Conservation (phyloP, 2,888 invertebrate species). For the Pseudolycoriella hygida region DNA sequence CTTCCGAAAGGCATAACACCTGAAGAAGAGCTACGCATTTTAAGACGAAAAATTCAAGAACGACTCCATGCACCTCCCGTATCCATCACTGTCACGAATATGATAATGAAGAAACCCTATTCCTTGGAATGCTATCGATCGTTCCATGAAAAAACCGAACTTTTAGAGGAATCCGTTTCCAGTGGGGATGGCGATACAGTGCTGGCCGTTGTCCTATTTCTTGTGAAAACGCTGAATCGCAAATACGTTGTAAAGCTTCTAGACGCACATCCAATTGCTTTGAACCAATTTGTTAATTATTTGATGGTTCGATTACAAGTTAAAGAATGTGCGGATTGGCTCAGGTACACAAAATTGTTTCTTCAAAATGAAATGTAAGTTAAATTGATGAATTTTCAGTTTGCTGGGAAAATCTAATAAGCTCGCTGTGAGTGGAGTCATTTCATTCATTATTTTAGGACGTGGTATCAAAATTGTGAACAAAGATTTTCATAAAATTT, state of each 20-base stretch:
- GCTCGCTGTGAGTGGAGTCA: slow-evolving; percentile 40
- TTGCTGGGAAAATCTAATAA: slow-evolving; percentile 48
- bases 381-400: slow-evolving; percentile 27
- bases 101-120: slow-evolving; percentile 34
- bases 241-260: slow-evolving; percentile 52
- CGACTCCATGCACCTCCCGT: slow-evolving; percentile 19
- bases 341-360: slow-evolving; percentile 50
- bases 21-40: slow-evolving; percentile 26
- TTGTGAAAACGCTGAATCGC: slow-evolving; percentile 54
- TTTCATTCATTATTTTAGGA: no score
- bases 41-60: slow-evolving; percentile 18
- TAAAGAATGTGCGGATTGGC: slow-evolving; percentile 48
- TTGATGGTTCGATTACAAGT: slow-evolving; percentile 47
- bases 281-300: slow-evolving; percentile 57
- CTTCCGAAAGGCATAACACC: slow-evolving; percentile 18
- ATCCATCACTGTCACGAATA: slow-evolving; percentile 19
- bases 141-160: slow-evolving; percentile 47
- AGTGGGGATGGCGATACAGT: slow-evolving; percentile 64
- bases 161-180: slow-evolving; percentile 51
- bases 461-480: no score
- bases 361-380: slow-evolving; percentile 4
- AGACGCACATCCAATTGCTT: slow-evolving; percentile 46
- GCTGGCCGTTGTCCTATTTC: slow-evolving; percentile 51
- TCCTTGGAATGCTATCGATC: slow-evolving; percentile 35
- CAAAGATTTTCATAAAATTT: no score